Conservation (phyloP, 1,140 invertebrate genomes). For the Eubasilissa regina region DNA sequence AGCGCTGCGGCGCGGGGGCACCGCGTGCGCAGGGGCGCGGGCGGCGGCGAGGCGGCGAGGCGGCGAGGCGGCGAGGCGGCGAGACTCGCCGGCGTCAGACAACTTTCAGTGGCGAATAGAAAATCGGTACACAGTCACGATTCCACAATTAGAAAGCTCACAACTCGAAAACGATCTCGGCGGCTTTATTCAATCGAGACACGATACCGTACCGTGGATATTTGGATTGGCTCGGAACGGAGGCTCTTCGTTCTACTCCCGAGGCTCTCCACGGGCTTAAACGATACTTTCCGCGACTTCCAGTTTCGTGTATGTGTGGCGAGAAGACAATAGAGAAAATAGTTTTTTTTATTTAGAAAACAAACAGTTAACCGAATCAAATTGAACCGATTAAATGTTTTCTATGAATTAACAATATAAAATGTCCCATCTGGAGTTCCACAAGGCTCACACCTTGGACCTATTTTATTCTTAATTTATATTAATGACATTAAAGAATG, state of each 20-base stretch:
- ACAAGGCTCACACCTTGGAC: too few species aligned
- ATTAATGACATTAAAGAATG: too few species aligned
- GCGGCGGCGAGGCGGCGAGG: not conserved
- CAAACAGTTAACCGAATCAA: too few species aligned
- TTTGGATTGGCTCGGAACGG: not conserved
- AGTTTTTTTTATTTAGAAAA: too few species aligned
- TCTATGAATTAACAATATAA: too few species aligned
- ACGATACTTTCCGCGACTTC: too few species aligned
- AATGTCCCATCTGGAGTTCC: too few species aligned
- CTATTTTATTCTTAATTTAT: too few species aligned
- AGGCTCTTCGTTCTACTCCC: not conserved
- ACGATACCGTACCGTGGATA: slow-evolving; percentile 8
- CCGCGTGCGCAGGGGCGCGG: not conserved
- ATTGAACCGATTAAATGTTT: too few species aligned
- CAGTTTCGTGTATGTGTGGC: too few species aligned
- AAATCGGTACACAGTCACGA: slow-evolving; percentile 37
- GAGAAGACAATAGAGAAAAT: too few species aligned
- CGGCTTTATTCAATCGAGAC: slow-evolving; percentile 8
- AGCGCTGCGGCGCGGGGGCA: not conserved
- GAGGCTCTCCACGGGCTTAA: not conserved
- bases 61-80: slow-evolving; percentile 44
- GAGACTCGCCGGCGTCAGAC: slow-evolving; percentile 55
- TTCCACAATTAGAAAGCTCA: slow-evolving; percentile 30
- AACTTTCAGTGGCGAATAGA: slow-evolving; percentile 32
- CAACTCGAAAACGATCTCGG: slow-evolving; percentile 16